Evolutionary conservation across 2,888 invertebrate species (phyloP).

Genomic region (Cheilosia urbana): DNA sequence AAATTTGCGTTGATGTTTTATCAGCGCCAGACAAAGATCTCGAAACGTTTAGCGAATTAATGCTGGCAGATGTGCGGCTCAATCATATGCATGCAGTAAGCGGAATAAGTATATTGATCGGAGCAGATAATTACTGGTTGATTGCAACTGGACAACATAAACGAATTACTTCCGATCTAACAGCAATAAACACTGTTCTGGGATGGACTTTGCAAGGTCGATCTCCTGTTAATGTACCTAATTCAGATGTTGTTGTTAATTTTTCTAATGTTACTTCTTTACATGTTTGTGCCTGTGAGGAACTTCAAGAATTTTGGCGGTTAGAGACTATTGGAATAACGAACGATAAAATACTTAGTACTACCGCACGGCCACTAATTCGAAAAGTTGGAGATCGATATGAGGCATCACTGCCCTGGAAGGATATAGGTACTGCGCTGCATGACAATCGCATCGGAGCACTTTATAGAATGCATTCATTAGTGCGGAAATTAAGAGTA

Average conservation of each 20-base stretch:
- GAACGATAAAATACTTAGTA: no score
- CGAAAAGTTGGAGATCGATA: not conserved
- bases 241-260: conserved; percentile 16
- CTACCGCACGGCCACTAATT: no score
- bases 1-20: conserved; percentile 46
- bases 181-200: conserved; percentile 35
- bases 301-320: conserved; percentile 11
- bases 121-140: conserved; percentile 36
- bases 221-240: not conserved
- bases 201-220: no score
- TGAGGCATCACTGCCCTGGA: not conserved
- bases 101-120: conserved; percentile 29
- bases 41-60: conserved; percentile 8
- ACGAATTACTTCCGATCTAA: conserved; percentile 18
- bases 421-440: conserved; percentile 12
- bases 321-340: conserved; percentile 10
- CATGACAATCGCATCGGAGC: no score
- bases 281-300: conserved; percentile 14
- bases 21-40: no score
- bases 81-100: not conserved
- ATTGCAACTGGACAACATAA: conserved; percentile 31
- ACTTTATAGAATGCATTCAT: no score
- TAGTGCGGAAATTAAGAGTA: no score
- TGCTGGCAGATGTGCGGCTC: conserved; percentile 21
- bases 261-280: conserved; percentile 14